Evolutionary conservation across 37 sponge, comb jelly and placozoan species (phyloP), one percentile per base, ranked within the genome.

Genomic region (Beroe forskalii): DNA sequence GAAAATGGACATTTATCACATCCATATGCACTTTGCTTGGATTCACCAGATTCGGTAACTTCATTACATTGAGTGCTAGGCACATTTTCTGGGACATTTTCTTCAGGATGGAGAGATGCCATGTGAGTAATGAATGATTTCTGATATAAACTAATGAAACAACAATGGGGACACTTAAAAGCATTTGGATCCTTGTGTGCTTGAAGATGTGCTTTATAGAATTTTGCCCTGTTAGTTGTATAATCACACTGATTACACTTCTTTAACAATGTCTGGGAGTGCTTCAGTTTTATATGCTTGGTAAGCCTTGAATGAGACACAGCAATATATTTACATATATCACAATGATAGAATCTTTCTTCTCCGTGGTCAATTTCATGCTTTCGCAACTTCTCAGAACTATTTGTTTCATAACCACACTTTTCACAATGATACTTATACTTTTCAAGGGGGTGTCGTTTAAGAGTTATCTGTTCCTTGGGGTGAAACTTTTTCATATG

Each of bases 401-500:
- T 69, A 37, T 69, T 69, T 8, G 72, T 36, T 35, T 69, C 72
- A 33, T 69, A 69, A 32, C 72, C 39, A 69, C 72, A 69, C 17
- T 32, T 36, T 32, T 69, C 39, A 36, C 72, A 69, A 14, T 69
- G 72, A 35, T 69, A 32, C 72, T 69, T 69, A 37, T 69, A 69
- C 38, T 69, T 69, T 36, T 69, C 72, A 3, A 69, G 72, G 2
- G 72, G 72, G 19, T 69, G 27, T 33, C 72, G 27, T 33, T 69
- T 36, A 27, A 69, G 27, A 35, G 72, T 35, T 35, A 69, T 33
- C 4, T 69, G 9, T 35, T 69, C 72, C 32, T 69, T 69, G 9
- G 72, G 72, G 38, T 69, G 72, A 33, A 32, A 69, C 72, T 69
- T 69, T 32, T 69, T 69, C 39, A 69, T 36, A 33, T 69, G 72